These are phyloP conservation scores for Tyrannus savana DNA, from an alignment of 2,113 vertebrate species.

Conservation along the genomic window DNA sequence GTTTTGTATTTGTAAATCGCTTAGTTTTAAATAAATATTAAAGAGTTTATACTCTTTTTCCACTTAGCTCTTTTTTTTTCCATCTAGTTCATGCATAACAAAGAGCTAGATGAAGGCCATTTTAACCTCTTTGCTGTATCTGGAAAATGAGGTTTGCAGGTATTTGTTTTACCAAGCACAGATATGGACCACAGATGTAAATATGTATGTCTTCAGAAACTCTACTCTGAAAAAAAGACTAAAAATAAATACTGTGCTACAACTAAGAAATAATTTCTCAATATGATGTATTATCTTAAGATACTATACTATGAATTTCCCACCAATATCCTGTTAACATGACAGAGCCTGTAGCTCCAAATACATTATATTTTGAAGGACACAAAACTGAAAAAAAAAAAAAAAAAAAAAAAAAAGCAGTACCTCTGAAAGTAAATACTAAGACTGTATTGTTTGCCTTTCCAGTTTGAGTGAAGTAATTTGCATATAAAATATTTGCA, in stretches of 20 bases:
- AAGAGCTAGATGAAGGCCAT: background rate
- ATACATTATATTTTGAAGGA: background rate
- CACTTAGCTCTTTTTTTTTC: background rate
- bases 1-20: background rate
- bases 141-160: background rate
- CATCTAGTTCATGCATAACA: background rate
- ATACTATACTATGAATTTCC: background rate
- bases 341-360: background rate
- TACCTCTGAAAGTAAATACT: background rate
- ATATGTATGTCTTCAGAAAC: background rate
- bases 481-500: background rate
- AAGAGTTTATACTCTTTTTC: background rate
- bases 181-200: background rate
- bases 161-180: background rate
- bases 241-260: background rate
- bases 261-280: background rate
- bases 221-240: background rate
- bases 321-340: rapidly evolving
- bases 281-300: background rate
- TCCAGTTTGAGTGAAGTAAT: background rate
- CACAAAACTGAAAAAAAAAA: background rate
- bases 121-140: background rate
- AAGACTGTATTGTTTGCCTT: background rate
- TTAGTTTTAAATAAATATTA: background rate
- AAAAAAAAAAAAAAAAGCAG: background rate